phyloP scores from a whole-genome alignment of 2,113 vertebrate species.

The Vulpes vulpes region DNA sequence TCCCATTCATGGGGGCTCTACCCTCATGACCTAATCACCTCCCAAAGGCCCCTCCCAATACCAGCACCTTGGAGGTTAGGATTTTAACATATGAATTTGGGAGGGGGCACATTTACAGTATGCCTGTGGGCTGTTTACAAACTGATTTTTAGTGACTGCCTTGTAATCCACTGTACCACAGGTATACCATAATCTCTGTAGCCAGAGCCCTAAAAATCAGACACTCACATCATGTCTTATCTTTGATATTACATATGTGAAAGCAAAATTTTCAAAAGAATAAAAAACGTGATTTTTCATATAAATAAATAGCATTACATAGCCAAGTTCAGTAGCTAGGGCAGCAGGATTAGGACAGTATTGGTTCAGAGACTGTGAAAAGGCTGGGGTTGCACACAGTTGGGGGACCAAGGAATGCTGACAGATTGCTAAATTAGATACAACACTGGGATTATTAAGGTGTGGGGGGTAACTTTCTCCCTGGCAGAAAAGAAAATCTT shows the following conservation, averaged over 20 bases:
- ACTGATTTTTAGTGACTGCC: not conserved
- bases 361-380: too few relatives aligned
- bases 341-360: not conserved
- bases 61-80: not conserved
- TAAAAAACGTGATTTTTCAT: not conserved
- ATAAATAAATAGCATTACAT: not conserved
- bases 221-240: not conserved
- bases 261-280: not conserved
- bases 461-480: not conserved
- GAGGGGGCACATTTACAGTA: not conserved
- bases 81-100: not conserved
- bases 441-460: not conserved
- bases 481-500: not conserved
- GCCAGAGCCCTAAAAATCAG: not conserved
- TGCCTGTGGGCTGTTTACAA: not conserved
- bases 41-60: not conserved
- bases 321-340: not conserved
- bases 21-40: not conserved
- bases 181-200: not conserved
- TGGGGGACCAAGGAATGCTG: not conserved
- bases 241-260: not conserved
- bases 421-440: not conserved
- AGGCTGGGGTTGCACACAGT: not conserved
- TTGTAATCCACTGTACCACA: not conserved
- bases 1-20: too few relatives aligned